phyloP scores from a whole-genome alignment of 2,113 vertebrate genomes.

The Corvus cornix region DNA sequence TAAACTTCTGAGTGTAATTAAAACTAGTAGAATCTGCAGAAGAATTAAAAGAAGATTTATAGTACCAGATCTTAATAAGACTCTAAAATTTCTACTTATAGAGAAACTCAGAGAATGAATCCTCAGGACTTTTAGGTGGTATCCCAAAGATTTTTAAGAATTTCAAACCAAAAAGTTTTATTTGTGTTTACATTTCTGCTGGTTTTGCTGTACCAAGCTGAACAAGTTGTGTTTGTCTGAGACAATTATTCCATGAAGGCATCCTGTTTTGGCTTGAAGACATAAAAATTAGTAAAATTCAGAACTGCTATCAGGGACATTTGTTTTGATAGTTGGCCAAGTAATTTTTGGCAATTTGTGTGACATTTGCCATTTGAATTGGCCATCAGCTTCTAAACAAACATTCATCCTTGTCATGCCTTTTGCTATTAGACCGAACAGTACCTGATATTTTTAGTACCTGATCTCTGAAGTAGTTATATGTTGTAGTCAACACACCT shows the following conservation, averaged over 20 bases:
- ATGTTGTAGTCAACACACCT: not conserved
- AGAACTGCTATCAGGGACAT: not conserved
- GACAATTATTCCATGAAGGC: not conserved
- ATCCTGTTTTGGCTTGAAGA: not conserved
- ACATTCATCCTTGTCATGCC: not conserved
- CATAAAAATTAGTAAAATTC: not conserved
- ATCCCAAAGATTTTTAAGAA: not conserved
- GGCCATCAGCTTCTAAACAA: not conserved
- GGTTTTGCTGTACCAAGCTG: not conserved
- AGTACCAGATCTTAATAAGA: not conserved
- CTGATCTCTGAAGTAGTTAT: not conserved
- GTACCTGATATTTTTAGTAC: not conserved
- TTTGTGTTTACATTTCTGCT: not conserved
- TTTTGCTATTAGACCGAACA: not conserved
- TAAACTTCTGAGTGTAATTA: not conserved
- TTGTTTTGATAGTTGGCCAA: not conserved
- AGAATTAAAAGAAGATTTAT: not conserved
- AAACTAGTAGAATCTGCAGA: not conserved
- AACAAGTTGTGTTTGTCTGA: not conserved
- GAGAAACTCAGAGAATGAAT: not conserved
- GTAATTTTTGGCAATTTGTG: not conserved
- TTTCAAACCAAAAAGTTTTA: not conserved
- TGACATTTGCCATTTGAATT: not conserved
- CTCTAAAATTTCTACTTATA: not conserved
- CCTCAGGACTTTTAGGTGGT: rapidly evolving